Conservation (phyloP, 2,888 invertebrate species). For the Ommatoiulus sabulosus region DNA sequence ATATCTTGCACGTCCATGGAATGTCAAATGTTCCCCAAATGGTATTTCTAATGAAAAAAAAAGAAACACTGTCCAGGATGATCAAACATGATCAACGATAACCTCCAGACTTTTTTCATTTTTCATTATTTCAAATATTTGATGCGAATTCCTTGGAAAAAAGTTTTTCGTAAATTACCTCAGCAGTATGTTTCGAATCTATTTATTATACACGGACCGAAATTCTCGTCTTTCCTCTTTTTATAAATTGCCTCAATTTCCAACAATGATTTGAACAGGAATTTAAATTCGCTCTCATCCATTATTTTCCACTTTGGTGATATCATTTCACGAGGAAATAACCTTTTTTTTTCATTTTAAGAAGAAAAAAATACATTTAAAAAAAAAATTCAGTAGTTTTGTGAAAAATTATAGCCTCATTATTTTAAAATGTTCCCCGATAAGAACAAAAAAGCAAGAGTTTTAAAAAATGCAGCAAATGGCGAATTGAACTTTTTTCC, state of each 20-base stretch:
- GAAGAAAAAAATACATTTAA: not conserved
- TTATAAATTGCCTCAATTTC: not conserved
- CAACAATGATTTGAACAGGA: not conserved
- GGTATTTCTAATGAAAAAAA: too few species aligned
- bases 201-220: too few species aligned
- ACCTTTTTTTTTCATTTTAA: not conserved
- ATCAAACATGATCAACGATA: too few species aligned
- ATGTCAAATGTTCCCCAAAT: too few species aligned
- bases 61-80: too few species aligned
- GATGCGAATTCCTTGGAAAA: too few species aligned
- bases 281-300: not conserved
- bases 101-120: too few species aligned
- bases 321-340: not conserved
- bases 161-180: too few species aligned
- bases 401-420: not conserved
- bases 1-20: too few species aligned
- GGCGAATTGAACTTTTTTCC: not conserved
- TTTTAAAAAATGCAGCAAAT: not conserved
- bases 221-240: too few species aligned
- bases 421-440: not conserved
- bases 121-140: too few species aligned
- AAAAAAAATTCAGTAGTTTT: not conserved
- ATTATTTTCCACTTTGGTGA: not conserved
- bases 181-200: too few species aligned
- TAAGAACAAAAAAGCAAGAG: not conserved